Conservation (phyloP, 2,888 invertebrate genomes). For the Hirtodrosophila histrioides region DNA sequence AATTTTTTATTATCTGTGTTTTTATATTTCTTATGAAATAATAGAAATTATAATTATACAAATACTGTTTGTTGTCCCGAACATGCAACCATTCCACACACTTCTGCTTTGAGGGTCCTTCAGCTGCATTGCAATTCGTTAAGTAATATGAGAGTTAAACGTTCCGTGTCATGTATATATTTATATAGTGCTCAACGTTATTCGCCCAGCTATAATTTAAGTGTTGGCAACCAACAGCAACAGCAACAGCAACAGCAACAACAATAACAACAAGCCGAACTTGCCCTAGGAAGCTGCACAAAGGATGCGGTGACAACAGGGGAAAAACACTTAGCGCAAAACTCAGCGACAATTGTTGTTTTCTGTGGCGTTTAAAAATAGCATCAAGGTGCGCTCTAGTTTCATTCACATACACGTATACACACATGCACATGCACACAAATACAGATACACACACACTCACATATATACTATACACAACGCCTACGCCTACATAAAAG, state of each 20-base stretch:
- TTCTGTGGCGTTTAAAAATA: constrained; percentile 69
- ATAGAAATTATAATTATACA: too few species aligned
- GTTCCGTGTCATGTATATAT: constrained; percentile 45
- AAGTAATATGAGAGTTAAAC: constrained; percentile 45
- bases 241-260: constrained; percentile 26
- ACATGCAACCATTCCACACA: too few species aligned
- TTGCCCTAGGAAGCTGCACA: constrained; percentile 45
- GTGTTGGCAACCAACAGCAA: constrained; percentile 53
- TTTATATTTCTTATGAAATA: too few species aligned
- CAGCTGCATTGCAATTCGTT: constrained; percentile 39
- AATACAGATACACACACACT: constrained; percentile 15
- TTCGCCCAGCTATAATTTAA: constrained; percentile 60
- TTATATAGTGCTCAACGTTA: constrained; percentile 64
- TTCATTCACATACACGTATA: constrained; percentile 38
- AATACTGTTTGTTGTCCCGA: too few species aligned
- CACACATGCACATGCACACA: background rate
- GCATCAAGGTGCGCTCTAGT: constrained; percentile 76
- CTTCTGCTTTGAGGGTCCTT: constrained; percentile 15
- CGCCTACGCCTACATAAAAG: constrained; percentile 52
- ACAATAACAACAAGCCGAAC: constrained; percentile 28
- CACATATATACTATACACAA: constrained; percentile 3
- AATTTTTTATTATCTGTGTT: too few species aligned
- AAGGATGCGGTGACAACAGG: constrained; percentile 31
- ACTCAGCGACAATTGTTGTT: constrained; percentile 68
- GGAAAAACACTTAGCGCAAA: constrained; percentile 62